These are phyloP conservation scores for Drosophila anomalipes DNA, from an alignment of 2,888 invertebrate genomes.

Conservation along the genomic window DNA sequence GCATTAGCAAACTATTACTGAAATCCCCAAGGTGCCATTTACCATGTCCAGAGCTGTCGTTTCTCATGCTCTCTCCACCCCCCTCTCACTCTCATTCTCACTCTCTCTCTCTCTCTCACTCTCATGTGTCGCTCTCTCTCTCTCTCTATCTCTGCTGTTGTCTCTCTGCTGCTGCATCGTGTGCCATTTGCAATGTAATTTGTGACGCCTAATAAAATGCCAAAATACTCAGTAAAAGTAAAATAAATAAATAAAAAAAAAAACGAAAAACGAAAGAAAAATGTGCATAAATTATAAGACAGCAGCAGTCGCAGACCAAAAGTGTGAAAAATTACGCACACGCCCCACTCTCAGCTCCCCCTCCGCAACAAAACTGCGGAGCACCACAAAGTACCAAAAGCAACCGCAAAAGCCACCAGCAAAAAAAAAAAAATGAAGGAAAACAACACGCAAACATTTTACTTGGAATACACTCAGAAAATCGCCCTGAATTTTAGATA, in stretches of 20 bases:
- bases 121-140: not conserved
- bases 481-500: not conserved
- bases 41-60: slow-evolving; percentile 48
- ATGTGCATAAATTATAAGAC: slow-evolving; percentile 67
- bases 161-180: slow-evolving; percentile 20
- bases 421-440: slow-evolving; percentile 7
- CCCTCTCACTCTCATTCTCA: too few relatives aligned
- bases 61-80: slow-evolving; percentile 2
- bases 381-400: slow-evolving; percentile 41
- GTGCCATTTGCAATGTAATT: slow-evolving; percentile 68
- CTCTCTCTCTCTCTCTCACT: not conserved
- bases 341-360: slow-evolving; percentile 37
- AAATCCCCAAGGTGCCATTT: slow-evolving; percentile 67
- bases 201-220: slow-evolving; percentile 69
- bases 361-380: slow-evolving; percentile 5
- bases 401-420: slow-evolving; percentile 33
- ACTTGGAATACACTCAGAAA: slow-evolving; percentile 7
- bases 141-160: slow-evolving; percentile 3
- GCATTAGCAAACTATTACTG: slow-evolving; percentile 74
- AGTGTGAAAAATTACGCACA: slow-evolving; percentile 70
- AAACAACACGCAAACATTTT: slow-evolving; percentile 32
- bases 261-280: slow-evolving; percentile 20
- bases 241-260: slow-evolving; percentile 50
- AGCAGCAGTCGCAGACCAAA: slow-evolving; percentile 40
- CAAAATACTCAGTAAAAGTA: slow-evolving; percentile 63